Base-by-base conservation (phyloP, 2,888 invertebrate species). In the Acanthopleura granulata region DNA sequence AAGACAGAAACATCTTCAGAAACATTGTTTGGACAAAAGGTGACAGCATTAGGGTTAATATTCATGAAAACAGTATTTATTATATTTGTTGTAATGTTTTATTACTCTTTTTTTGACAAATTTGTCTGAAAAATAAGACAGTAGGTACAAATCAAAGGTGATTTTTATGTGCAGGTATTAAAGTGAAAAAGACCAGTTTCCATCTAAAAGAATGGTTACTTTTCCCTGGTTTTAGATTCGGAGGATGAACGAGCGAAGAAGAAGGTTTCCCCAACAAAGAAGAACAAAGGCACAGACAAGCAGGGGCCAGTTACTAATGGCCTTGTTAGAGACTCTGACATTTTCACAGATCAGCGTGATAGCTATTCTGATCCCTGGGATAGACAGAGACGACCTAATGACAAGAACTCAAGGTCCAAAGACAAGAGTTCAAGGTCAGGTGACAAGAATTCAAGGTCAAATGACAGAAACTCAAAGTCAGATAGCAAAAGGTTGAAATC, bases 281-380 rank as follows among this genome's bases (percentile, higher is more conserved):
- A 16, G 4, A 27, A 66, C 22, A 66, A 66, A 66, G 57, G 22
- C 57, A 57, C 3, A 57, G 57, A 57, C 6, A 66, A 66, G 29
- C 18, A 27, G 29, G 25, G 25, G 14, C 27, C 29, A 22, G 66
- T 66, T 15, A 14, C 66, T 66, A 66, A 66, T 27, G 66, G 66
- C 66, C 16, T 66, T 3, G 66, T 66, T 66, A 66, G 29, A 66
- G 66, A 66, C 66, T 66, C 66, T 15, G 66, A 66, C 25, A 66
- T 66, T 22, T 66, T 66, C 25, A 1, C 25, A 3, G 25, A 66
- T 6, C 25, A 66, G 66, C 22, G 16, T 15, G 66, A 66, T 27
- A 22, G 25, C 16, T 66, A 27, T 27, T 66, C 66, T 27, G 66
- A 66, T 27, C 66, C 66, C 16, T 66, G 66, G 66, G 66, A 66